Evolutionary conservation across 2,888 invertebrate species (phyloP).

Genomic region (Eupsilia transversa): DNA sequence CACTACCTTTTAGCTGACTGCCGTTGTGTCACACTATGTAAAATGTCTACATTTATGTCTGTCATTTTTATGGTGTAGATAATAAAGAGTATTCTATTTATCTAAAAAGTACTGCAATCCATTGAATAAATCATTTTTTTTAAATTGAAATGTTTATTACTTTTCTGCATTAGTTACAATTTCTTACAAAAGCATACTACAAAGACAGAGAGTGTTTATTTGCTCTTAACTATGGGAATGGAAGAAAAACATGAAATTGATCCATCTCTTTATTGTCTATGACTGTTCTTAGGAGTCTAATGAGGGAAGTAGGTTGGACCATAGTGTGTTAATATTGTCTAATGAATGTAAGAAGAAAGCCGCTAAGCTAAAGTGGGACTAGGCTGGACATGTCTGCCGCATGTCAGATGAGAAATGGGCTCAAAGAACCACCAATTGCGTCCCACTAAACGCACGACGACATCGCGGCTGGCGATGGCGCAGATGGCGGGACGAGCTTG

Average conservation of each 20-base stretch:
- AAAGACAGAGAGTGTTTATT: conserved; percentile 36
- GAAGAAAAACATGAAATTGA: conserved; percentile 43
- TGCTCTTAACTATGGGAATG: conserved; percentile 38
- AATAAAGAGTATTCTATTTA: not conserved
- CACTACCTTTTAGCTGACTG: no score
- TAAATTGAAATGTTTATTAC: conserved; percentile 35
- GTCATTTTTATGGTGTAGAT: no score
- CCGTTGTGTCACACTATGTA: no score
- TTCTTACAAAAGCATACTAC: conserved; percentile 20
- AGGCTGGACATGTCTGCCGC: no score
- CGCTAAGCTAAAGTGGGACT: no score
- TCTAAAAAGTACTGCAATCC: not conserved
- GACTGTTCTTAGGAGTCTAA: conserved; percentile 27
- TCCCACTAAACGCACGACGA: no score
- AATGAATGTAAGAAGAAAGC: not conserved
- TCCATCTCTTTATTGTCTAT: conserved; percentile 33
- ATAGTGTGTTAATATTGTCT: not conserved
- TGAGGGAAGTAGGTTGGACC: conserved; percentile 23
- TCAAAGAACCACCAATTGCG: no score
- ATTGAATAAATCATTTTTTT: conserved; percentile 9
- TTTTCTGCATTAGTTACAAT: conserved; percentile 5
- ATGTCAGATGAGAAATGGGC: no score
- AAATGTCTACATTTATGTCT: no score
- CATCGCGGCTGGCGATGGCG: no score
- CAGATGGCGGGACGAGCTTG: no score